Evolutionary conservation across 2,888 invertebrate genomes (phyloP), one percentile per base, ranked within the genome.

Genomic region (Ferdinandea cuprea): DNA sequence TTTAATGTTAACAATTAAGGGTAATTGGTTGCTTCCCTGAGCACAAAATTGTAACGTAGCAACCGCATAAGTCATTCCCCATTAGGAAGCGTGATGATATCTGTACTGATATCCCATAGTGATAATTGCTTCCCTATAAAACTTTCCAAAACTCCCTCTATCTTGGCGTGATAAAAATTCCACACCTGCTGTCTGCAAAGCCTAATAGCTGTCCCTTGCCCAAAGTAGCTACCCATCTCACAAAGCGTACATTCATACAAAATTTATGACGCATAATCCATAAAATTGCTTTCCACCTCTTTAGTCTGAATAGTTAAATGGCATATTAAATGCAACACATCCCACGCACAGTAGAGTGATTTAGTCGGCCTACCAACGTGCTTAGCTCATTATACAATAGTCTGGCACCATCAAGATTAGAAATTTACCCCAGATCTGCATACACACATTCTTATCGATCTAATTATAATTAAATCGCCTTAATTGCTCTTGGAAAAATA

Each of bases 241-340:
- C 35, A 54, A 50, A 50, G 21, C 13, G 48, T 21, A 1, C 25
- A 40, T 44, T 63, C 28, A 44, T 13, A 46, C 25, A 63, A 63
- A 72, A 72, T 58, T 72, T 52, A 65, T 72, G 72, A 72, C 8
- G 63, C 58, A 44, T 58, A 19, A 35, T 66, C 58, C 73, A 73
- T 72, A 35, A 63, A 72, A 63, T 63, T 63, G 52, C 35, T 15
- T 46, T 44, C 56, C 48, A 58, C 56, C 65, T 56, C 46, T 56
- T 66, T 40, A 42, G 44, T 11, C 19, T 4, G 17, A 15, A 42
- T 17, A 9, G 6, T 28, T 13, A 32, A 72, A 61, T 30, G 48
- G 48, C 30, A 25, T n/a, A 48, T 59, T 48, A 42, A 30, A 48
- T 50, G 65, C 65, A 56, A 30, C 58, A 48, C 65, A 74, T 56